Evolutionary conservation across 2,113 vertebrate genomes (phyloP).

Genomic region (Aptenodytes forsteri): DNA sequence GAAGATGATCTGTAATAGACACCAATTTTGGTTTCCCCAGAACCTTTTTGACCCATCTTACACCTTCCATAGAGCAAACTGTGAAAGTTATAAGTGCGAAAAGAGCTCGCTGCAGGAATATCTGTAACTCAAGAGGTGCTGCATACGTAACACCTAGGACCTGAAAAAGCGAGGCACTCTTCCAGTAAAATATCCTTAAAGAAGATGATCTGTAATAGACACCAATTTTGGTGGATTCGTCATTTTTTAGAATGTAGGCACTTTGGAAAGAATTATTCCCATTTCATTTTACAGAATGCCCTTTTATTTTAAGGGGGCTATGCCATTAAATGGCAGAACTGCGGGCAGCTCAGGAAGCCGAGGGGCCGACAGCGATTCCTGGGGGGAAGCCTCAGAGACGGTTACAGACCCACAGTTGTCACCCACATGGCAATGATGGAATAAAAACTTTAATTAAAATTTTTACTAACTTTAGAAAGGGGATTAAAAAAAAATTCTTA

Average conservation of each 20-base stretch:
- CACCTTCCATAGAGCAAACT: background rate
- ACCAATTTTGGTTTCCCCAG: background rate
- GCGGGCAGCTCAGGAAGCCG: background rate
- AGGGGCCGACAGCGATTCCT: background rate
- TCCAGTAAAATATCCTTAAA: background rate
- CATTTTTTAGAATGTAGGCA: background rate
- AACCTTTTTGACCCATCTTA: background rate
- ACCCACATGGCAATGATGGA: accelerated
- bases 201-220: background rate
- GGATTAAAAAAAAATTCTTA: background rate
- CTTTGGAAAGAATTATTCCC: background rate
- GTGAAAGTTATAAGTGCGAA: background rate
- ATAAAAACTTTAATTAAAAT: background rate
- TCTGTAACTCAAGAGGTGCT: background rate
- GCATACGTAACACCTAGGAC: background rate
- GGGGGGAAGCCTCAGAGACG: background rate
- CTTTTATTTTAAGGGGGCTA: background rate
- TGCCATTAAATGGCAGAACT: background rate
- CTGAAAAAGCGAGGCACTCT: background rate
- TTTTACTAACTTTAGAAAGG: background rate
- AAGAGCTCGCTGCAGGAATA: too few relatives aligned
- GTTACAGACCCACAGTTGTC: accelerated
- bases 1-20: background rate
- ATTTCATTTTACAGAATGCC: background rate
- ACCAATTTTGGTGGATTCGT: background rate